These are phyloP conservation scores for Onthophagus sagittarius DNA, from an alignment of 2,888 invertebrate species.

Conservation along the genomic window DNA sequence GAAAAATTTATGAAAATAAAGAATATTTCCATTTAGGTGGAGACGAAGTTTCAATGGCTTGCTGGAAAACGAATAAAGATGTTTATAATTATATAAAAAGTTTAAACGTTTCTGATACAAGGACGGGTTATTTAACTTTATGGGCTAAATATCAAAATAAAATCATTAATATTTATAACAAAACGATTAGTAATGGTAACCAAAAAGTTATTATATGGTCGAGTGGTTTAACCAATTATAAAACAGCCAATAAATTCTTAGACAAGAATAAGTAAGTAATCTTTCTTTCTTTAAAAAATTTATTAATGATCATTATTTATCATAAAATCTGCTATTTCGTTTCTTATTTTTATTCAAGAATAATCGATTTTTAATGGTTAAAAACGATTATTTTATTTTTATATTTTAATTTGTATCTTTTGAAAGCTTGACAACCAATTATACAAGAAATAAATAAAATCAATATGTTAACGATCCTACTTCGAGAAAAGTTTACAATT, in stretches of 20 bases:
- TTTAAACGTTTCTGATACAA: constrained; percentile 54
- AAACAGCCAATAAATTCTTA: constrained; percentile 62
- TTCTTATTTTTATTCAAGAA: no score
- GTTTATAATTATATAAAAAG: constrained; percentile 61
- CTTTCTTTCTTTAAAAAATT: neutral
- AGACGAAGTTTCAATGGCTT: constrained; percentile 71
- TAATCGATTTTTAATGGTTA: no score
- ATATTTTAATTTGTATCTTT: no score
- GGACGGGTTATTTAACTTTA: constrained; percentile 62
- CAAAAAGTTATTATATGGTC: constrained; percentile 72
- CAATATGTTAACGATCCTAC: no score
- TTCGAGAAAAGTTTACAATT: no score
- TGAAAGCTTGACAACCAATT: no score
- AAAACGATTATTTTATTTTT: no score
- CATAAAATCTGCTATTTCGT: no score
- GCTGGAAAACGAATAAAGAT: constrained; percentile 73
- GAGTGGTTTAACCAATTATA: constrained; percentile 65
- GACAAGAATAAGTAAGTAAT: constrained; percentile 58
- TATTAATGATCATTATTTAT: neutral
- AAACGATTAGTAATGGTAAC: constrained; percentile 43
- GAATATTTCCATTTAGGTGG: constrained; percentile 77
- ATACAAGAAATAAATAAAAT: no score
- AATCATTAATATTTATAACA: constrained; percentile 37
- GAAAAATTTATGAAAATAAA: constrained; percentile 55
- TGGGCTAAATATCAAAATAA: constrained; percentile 71